Conservation (phyloP, 2,888 invertebrate genomes). For the Clusia tigrina region DNA sequence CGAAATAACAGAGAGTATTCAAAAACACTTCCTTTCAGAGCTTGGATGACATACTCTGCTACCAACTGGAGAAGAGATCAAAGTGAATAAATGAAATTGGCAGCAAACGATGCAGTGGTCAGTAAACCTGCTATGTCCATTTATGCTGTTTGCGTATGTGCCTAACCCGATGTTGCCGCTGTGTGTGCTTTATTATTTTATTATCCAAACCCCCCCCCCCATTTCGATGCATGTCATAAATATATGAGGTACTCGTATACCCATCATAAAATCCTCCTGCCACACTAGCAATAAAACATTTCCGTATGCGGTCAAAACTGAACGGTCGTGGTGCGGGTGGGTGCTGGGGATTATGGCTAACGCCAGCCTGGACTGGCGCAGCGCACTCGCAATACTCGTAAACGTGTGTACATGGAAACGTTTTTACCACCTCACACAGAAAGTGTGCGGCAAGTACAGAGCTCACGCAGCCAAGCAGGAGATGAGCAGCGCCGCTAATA, state of each 20-base stretch:
- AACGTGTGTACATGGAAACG: neutral
- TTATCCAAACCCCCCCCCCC: neutral
- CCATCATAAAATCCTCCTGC: neutral
- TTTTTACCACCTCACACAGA: neutral
- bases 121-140: too few relatives aligned
- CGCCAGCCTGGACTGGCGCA: neutral
- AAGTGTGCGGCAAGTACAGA: too few relatives aligned
- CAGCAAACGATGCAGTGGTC: too few relatives aligned
- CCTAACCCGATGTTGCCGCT: neutral
- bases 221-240: neutral
- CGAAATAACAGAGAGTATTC: too few relatives aligned
- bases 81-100: too few relatives aligned
- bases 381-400: neutral
- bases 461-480: neutral
- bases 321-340: too few relatives aligned
- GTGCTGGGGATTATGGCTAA: too few relatives aligned
- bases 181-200: neutral
- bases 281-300: neutral
- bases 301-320: neutral
- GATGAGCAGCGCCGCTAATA: neutral
- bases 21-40: too few relatives aligned
- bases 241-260: too few relatives aligned
- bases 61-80: too few relatives aligned
- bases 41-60: too few relatives aligned
- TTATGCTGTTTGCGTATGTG: too few relatives aligned